Evolutionary conservation across 2,888 invertebrate genomes (phyloP).

Genomic region (Latrodectus hesperus): DNA sequence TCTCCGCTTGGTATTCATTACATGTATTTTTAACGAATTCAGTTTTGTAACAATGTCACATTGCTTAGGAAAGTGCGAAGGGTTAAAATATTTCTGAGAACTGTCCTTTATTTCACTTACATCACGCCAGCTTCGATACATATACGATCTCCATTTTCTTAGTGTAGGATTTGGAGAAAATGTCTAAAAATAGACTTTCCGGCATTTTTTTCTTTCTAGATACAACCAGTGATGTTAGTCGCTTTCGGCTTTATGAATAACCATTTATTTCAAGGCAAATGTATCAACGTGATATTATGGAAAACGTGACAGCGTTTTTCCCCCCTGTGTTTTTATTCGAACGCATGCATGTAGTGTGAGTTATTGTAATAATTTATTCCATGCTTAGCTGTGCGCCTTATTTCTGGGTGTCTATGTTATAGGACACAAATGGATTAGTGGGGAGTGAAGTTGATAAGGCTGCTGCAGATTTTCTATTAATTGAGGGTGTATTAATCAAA

Average conservation of each 20-base stretch:
- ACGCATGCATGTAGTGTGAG: too few relatives aligned
- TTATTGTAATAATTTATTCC: too few relatives aligned
- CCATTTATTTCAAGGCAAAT: constrained; percentile 2
- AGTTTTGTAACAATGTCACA: too few relatives aligned
- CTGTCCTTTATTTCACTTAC: not conserved
- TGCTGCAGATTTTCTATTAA: too few relatives aligned
- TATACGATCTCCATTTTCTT: not conserved
- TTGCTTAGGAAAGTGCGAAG: too few relatives aligned
- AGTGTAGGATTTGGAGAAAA: not conserved
- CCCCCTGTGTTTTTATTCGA: not conserved
- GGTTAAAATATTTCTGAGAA: not conserved
- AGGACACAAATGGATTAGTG: too few relatives aligned
- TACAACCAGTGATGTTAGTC: not conserved
- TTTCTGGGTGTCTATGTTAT: too few relatives aligned
- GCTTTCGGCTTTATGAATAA: not conserved
- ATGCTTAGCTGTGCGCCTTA: too few relatives aligned
- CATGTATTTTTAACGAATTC: too few relatives aligned
- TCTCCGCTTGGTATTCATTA: too few relatives aligned
- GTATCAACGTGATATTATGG: constrained; percentile 2
- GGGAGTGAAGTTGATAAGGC: too few relatives aligned
- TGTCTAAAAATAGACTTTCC: not conserved
- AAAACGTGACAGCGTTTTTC: not conserved
- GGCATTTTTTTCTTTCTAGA: not conserved
- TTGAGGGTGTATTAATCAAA: too few relatives aligned
- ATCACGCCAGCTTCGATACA: not conserved